Conservation (phyloP, 1,140 invertebrate species). For the Drosophila orosa region DNA sequence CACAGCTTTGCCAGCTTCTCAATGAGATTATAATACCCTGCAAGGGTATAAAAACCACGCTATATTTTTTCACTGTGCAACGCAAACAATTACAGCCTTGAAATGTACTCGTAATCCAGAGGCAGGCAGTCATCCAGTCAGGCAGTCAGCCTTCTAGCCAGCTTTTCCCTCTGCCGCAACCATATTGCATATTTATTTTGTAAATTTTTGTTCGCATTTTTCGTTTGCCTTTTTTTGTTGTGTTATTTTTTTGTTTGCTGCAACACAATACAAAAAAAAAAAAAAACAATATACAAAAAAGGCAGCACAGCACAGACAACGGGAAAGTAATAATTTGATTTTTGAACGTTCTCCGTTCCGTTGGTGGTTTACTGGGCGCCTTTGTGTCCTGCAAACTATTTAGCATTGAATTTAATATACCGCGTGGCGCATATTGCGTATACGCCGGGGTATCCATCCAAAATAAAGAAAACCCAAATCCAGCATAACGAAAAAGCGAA, state of each 20-base stretch:
- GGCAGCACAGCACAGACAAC: background rate
- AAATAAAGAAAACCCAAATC: slow-evolving; percentile 25
- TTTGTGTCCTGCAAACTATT: slow-evolving; percentile 27
- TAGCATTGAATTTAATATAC: slow-evolving; percentile 47
- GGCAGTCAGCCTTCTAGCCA: slow-evolving; percentile 22
- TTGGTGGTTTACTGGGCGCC: slow-evolving; percentile 18
- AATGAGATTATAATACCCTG: too few species aligned
- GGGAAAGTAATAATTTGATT: slow-evolving; percentile 56
- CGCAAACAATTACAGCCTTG: slow-evolving; percentile 65
- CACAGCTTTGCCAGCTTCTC: too few species aligned
- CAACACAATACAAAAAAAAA: background rate
- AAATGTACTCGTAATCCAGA: slow-evolving; percentile 35
- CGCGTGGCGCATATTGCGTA: slow-evolving; percentile 26
- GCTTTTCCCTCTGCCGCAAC: slow-evolving; percentile 12
- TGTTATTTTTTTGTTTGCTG: slow-evolving; percentile 4
- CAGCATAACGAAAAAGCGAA: background rate
- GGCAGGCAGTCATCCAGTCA: slow-evolving; percentile 1
- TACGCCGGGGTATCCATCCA: slow-evolving; percentile 29
- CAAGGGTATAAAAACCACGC: too few species aligned
- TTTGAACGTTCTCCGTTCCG: slow-evolving; percentile 36
- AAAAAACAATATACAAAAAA: background rate
- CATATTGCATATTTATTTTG: slow-evolving; percentile 48
- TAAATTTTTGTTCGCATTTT: slow-evolving; percentile 13
- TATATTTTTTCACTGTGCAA: background rate
- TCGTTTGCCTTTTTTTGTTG: background rate